phyloP scores from a whole-genome alignment of 2,797 vertebrate species.

The Glyptemys insculpta region DNA sequence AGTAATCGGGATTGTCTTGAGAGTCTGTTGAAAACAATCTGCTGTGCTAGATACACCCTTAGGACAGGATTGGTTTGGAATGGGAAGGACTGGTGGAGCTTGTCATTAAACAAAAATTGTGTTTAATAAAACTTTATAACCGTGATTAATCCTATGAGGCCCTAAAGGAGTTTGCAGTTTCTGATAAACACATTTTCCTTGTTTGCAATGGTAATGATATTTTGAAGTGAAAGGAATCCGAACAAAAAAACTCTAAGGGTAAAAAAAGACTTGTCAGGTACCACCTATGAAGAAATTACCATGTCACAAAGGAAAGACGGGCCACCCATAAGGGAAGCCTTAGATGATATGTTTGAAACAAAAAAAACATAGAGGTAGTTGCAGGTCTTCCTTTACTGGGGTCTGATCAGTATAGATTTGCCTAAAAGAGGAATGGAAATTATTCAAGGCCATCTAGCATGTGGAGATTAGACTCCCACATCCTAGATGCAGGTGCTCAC shows the following conservation, averaged over 20 bases:
- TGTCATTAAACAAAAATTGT: constrained; percentile 93
- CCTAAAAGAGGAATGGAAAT: constrained; percentile 70
- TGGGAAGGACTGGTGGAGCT: constrained; percentile 90
- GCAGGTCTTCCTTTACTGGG: constrained; percentile 61
- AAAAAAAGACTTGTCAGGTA: constrained; percentile 81
- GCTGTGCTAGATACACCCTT: constrained; percentile 88
- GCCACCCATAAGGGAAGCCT: constrained; percentile 75
- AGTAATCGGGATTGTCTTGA: constrained; percentile 89
- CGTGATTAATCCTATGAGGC: constrained; percentile 92
- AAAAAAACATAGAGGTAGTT: not conserved
- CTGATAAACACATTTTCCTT: constrained; percentile 90
- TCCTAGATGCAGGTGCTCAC: constrained; percentile 31
- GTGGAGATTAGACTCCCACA: constrained; percentile 38
- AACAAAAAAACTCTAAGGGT: constrained; percentile 82
- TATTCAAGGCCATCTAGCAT: constrained; percentile 45
- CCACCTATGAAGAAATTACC: constrained; percentile 79
- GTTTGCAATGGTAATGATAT: constrained; percentile 91
- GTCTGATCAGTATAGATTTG: constrained; percentile 67
- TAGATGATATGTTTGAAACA: constrained; percentile 35
- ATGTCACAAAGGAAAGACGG: constrained; percentile 63
- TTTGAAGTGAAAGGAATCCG: constrained; percentile 85
- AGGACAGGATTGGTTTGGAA: constrained; percentile 89
- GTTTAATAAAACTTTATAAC: constrained; percentile 94
- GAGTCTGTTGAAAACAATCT: constrained; percentile 91
- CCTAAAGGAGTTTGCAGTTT: constrained; percentile 89